These are phyloP conservation scores for Nannoperca obscura DNA, from an alignment of 2,797 vertebrate genomes.

Conservation along the genomic window DNA sequence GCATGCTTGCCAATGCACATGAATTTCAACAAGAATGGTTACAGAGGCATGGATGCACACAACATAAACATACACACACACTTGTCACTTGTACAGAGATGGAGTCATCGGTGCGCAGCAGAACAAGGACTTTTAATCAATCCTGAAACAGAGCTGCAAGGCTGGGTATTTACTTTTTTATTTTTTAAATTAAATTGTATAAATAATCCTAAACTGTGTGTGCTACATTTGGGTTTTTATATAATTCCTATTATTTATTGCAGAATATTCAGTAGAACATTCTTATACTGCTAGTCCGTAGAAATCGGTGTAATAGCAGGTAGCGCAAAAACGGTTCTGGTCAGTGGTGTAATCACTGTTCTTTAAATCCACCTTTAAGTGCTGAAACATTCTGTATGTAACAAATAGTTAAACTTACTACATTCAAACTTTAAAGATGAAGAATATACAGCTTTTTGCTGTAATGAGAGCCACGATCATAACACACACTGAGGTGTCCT, in stretches of 20 bases:
- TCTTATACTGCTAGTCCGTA: not conserved
- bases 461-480: not conserved
- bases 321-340: not conserved
- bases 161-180: not conserved
- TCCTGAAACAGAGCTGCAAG: constrained; percentile 36
- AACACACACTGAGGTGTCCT: not conserved
- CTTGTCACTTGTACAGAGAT: constrained; percentile 12
- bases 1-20: constrained; percentile 13
- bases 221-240: not conserved
- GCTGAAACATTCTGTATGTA: not conserved
- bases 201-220: constrained; percentile 7
- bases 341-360: not conserved
- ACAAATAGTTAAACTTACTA: not conserved
- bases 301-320: not conserved
- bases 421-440: not conserved
- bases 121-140: constrained; percentile 67
- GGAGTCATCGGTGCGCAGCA: constrained; percentile 52
- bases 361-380: not conserved
- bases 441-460: not conserved
- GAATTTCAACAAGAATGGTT: constrained; percentile 35
- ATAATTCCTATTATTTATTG: not conserved
- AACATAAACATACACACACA: constrained; percentile 8
- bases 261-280: not conserved
- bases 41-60: constrained; percentile 5
- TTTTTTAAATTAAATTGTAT: not conserved